Conservation (phyloP, 2,888 invertebrate genomes). For the Cenopis cana region DNA sequence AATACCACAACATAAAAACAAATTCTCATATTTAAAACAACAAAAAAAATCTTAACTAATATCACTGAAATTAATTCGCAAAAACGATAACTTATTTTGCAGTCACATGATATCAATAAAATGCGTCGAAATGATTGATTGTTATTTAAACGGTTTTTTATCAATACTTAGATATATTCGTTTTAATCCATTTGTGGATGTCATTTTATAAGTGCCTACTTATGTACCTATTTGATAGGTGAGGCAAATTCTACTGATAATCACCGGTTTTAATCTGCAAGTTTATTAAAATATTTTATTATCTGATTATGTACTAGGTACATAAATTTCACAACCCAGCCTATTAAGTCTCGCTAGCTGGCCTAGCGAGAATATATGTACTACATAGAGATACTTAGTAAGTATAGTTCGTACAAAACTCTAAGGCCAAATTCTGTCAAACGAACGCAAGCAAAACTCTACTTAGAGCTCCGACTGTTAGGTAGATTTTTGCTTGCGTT, state of each 20-base stretch:
- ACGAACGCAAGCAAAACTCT: too few relatives aligned
- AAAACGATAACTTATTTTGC: background rate
- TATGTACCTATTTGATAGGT: slow-evolving; percentile 14
- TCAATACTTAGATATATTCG: slow-evolving; percentile 19
- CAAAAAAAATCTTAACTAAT: slow-evolving; percentile 3
- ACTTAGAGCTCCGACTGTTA: too few relatives aligned
- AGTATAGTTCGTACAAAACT: too few relatives aligned
- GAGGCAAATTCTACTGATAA: background rate
- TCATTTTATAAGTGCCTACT: slow-evolving; percentile 5
- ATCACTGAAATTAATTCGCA: slow-evolving; percentile 15
- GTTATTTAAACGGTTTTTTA: slow-evolving; percentile 65
- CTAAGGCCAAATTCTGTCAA: too few relatives aligned
- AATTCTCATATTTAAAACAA: background rate
- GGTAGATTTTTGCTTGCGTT: too few relatives aligned
- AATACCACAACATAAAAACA: background rate
- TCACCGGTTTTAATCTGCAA: background rate
- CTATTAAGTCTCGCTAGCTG: too few relatives aligned
- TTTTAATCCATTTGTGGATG: slow-evolving; percentile 20
- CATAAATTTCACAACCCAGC: too few relatives aligned
- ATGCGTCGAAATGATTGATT: slow-evolving; percentile 61
- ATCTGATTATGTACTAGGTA: too few relatives aligned
- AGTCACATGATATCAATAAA: slow-evolving; percentile 30
- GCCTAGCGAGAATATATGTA: too few relatives aligned
- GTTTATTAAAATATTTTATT: too few relatives aligned
- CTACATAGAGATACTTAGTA: too few relatives aligned